A percentile compares a stretch with the other conserved stretches of the same genome.
phyloP scores from a whole-genome alignment of 2,888 invertebrate species.

The Apamea anceps region DNA sequence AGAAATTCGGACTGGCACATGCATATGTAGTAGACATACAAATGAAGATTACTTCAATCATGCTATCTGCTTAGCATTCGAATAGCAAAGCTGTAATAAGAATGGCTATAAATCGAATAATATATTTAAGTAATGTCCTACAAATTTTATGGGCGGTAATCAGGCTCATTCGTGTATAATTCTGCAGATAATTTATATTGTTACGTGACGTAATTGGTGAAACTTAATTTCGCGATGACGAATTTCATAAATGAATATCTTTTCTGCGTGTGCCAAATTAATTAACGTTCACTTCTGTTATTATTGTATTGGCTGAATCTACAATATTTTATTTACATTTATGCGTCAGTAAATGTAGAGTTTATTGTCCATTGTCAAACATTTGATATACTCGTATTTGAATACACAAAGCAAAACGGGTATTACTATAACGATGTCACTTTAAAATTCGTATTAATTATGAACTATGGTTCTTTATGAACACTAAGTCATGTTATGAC shows the following conservation, averaged over 20 bases:
- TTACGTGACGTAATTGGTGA: conserved; percentile 48
- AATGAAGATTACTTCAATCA: conserved; percentile 71
- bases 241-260: conserved; percentile 59
- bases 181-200: conserved; percentile 46
- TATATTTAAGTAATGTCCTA: conserved; percentile 55
- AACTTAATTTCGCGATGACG: conserved; percentile 56
- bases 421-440: conserved; percentile 64
- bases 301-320: conserved; percentile 37
- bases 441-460: conserved; percentile 61
- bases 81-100: conserved; percentile 59
- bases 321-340: conserved; percentile 31
- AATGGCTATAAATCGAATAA: conserved; percentile 53
- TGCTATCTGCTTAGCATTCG: conserved; percentile 63
- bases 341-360: conserved; percentile 35
- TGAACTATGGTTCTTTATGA: conserved; percentile 61
- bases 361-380: conserved; percentile 46
- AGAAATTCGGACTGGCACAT: conserved; percentile 69
- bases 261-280: conserved; percentile 53
- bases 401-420: conserved; percentile 38
- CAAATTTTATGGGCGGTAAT: conserved; percentile 42
- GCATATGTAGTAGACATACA: conserved; percentile 70
- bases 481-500: conserved; percentile 67
- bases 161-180: conserved; percentile 44
- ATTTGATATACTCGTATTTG: conserved; percentile 40
- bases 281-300: conserved; percentile 55